These are phyloP conservation scores for Leptodactylus fuscus DNA, from an alignment of 2,113 vertebrate genomes.

Conservation along the genomic window DNA sequence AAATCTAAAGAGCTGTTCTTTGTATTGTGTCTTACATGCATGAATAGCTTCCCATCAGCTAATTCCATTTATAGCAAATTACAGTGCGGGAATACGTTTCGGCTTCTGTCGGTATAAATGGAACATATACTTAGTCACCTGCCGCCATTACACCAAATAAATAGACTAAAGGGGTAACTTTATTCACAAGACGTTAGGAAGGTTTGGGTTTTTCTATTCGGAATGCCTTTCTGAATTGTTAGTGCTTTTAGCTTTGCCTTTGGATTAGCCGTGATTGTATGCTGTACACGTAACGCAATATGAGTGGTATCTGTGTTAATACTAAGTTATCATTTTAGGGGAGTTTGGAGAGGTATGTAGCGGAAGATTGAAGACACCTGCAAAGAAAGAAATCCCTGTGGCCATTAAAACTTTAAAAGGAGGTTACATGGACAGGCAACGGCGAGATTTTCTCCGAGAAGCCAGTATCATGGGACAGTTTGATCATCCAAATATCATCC, in stretches of 20 bases:
- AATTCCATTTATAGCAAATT: slow-evolving; percentile 1
- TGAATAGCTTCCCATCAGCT: neutral
- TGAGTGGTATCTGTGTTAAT: slow-evolving; percentile 26
- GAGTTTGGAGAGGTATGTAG: slow-evolving; percentile 97
- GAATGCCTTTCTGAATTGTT: neutral
- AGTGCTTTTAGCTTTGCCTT: neutral
- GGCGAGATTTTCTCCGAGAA: slow-evolving; percentile 92
- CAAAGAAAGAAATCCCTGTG: slow-evolving; percentile 94
- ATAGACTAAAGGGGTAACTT: neutral
- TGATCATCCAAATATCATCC: slow-evolving; percentile 94
- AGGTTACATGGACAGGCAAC: slow-evolving; percentile 89
- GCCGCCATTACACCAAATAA: neutral
- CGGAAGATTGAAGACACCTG: slow-evolving; percentile 88
- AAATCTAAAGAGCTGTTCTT: neutral
- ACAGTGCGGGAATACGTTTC: neutral
- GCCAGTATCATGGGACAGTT: slow-evolving; percentile 97
- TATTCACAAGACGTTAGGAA: neutral
- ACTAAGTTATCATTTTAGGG: slow-evolving; percentile 72
- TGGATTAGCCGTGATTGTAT: neutral
- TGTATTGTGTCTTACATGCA: neutral
- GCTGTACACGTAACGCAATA: neutral
- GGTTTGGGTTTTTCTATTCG: neutral
- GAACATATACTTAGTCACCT: neutral
- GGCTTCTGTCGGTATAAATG: neutral
- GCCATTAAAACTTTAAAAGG: slow-evolving; percentile 96